Evolutionary conservation across 2,888 invertebrate species (phyloP), one percentile per base, ranked within the genome.

Genomic region (Gymnoscelis rufifasciata): DNA sequence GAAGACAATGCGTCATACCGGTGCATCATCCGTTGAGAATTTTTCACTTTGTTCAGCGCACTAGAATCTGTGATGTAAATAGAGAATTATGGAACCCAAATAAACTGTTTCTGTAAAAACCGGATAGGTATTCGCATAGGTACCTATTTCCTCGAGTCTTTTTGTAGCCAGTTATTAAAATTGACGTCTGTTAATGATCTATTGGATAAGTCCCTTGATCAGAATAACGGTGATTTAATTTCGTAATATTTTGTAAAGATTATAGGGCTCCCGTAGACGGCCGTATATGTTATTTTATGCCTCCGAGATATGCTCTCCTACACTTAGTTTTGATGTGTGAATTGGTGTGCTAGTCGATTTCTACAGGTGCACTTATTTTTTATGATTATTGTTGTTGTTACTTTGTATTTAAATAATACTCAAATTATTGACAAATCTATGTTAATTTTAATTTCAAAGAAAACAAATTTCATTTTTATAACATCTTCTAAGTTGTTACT

Each of bases 1-100:
- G 54, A 60, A 64, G 62, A 69, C 69, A 70, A 67, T 74, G 72
- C 71, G 73, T 74, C 75, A 71, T 71, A 66, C 59, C 66, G 67
- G 68, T 70, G 71, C 70, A 65, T 72, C 68, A 65, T 57, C 60
- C 56, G 36, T 50, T 56, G 52, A 65, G 57, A 66, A 68, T 67
- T 56, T 55, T 54, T n/a, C n/a, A n/a, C n/a, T n/a, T n/a, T n/a
- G n/a, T n/a, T n/a, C n/a, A n/a, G n/a, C n/a, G n/a, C n/a, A n/a
- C n/a, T n/a, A n/a, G n/a, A n/a, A n/a, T n/a, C n/a, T n/a, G n/a
- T 67, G 60, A 69, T 57, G 64, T 59, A 64, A 64, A 48, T 39
- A 45, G 30, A 41, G 43, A 41, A 38, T 46, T 46, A 23, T 38
- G 30, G 33, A 46, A 30, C 30, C 47, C 47, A 47, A 40, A n/a